Percentiles rank a stretch among this genome's conserved stretches.
phyloP scores from a whole-genome alignment of 2,113 vertebrate genomes.

The Pygoscelis antarcticus region DNA sequence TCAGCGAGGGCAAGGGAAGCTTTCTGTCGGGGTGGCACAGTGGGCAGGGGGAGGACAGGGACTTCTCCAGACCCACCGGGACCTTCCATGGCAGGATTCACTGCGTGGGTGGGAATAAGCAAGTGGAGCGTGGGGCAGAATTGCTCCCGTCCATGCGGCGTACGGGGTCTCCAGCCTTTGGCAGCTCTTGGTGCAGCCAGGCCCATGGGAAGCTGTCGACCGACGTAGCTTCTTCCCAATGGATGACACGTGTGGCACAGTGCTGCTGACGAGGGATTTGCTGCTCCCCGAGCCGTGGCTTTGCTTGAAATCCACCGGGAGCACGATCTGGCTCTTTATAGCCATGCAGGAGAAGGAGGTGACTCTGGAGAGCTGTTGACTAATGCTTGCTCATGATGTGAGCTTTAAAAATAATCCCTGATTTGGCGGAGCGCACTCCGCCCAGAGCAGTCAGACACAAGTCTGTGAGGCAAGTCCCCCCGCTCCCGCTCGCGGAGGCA shows the following conservation, averaged over 20 bases:
- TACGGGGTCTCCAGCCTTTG: neutral
- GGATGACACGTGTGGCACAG: fast-evolving
- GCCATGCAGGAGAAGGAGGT: fast-evolving
- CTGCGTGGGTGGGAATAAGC: fast-evolving
- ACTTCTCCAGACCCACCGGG: neutral
- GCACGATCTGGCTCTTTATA: fast-evolving
- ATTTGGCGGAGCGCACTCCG: neutral
- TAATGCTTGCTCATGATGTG: neutral
- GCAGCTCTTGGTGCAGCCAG: neutral
- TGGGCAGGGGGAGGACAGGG: neutral
- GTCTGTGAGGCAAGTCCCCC: neutral
- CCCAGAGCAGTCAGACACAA: neutral
- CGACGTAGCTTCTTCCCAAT: fast-evolving
- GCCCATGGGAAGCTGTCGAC: neutral
- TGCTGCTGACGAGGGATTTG: fast-evolving
- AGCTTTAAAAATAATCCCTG: neutral
- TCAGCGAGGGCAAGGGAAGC: neutral
- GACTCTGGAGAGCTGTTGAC: constrained; percentile 27
- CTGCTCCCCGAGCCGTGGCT: neutral
- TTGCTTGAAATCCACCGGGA: neutral
- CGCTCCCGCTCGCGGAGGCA: neutral
- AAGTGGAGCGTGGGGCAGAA: fast-evolving
- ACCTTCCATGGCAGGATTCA: neutral
- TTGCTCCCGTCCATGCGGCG: fast-evolving
- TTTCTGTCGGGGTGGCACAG: neutral